A percentile compares a stretch with the other conserved stretches of the same genome.
Evolutionary conservation across 2,113 vertebrate genomes (phyloP).

Genomic region (Daphoenositta chrysoptera): DNA sequence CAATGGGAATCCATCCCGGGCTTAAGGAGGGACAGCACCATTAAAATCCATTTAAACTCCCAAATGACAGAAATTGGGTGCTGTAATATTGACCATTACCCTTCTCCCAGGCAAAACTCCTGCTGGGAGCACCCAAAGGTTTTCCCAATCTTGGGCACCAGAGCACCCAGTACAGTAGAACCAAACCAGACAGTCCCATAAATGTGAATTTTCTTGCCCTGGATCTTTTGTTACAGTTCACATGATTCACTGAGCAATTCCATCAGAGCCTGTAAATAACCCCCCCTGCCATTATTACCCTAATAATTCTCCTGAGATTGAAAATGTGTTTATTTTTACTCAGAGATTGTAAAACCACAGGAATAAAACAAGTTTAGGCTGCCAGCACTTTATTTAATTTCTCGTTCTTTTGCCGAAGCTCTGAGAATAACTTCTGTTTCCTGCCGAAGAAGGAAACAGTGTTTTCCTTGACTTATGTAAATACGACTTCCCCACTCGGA

Average conservation of each 20-base stretch:
- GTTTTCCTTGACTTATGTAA: constrained; percentile 76
- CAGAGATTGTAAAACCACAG: constrained; percentile 70
- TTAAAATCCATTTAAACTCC: neutral
- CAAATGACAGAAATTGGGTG: neutral
- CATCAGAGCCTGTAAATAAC: constrained; percentile 26
- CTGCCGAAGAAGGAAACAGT: constrained; percentile 70
- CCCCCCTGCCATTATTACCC: constrained; percentile 14
- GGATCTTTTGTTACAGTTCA: neutral
- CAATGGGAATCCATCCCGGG: neutral
- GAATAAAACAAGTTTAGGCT: constrained; percentile 58
- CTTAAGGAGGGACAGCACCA: neutral
- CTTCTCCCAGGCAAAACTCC: neutral
- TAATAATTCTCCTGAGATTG: constrained; percentile 64
- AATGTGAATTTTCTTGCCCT: neutral
- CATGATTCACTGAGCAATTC: neutral
- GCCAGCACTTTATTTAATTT: constrained; percentile 69
- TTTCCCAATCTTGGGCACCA: neutral
- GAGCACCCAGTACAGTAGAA: neutral
- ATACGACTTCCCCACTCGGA: constrained; percentile 66
- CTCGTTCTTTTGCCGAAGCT: constrained; percentile 31
- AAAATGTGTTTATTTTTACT: constrained; percentile 75
- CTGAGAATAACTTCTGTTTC: constrained; percentile 77
- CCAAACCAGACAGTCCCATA: neutral
- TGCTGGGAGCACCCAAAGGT: neutral
- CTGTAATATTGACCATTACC: neutral